Evolutionary conservation across 2,797 vertebrate genomes (phyloP).

Genomic region (Myiotriccus ornatus): DNA sequence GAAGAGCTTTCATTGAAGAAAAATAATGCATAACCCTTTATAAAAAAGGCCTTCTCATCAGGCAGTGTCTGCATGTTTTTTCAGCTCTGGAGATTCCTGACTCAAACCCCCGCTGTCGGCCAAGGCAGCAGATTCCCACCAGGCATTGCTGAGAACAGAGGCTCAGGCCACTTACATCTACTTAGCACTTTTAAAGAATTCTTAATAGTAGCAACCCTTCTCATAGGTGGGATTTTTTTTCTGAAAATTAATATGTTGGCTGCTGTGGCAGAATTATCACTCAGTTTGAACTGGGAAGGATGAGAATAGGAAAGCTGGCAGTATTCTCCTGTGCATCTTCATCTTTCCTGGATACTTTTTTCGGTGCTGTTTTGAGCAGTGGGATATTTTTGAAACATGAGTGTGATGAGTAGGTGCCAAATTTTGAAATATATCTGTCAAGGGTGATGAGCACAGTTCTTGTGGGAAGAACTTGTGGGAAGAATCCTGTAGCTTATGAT

Average conservation of each 20-base stretch:
- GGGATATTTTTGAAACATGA: slow-evolving; percentile 22
- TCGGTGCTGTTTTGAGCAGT: not conserved
- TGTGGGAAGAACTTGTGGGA: not conserved
- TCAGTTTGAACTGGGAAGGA: slow-evolving; percentile 19
- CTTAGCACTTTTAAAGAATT: not conserved
- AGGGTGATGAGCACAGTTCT: not conserved
- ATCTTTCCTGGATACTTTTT: not conserved
- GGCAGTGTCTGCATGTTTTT: not conserved
- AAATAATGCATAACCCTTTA: slow-evolving; percentile 17
- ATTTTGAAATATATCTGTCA: slow-evolving; percentile 14
- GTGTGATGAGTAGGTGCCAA: slow-evolving; percentile 1
- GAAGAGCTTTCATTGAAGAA: slow-evolving; percentile 30
- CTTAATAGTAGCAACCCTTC: slow-evolving; percentile 8
- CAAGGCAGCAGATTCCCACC: not conserved
- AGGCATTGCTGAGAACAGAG: slow-evolving; percentile 2
- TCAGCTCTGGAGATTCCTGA: slow-evolving; percentile 27
- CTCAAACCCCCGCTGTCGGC: not conserved
- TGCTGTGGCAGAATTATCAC: slow-evolving; percentile 8
- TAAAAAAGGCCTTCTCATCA: slow-evolving; percentile 22
- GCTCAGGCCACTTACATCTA: slow-evolving; percentile 4
- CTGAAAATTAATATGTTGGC: slow-evolving; percentile 34
- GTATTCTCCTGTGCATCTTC: slow-evolving; percentile 17
- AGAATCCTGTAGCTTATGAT: not conserved
- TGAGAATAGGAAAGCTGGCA: slow-evolving; percentile 18
- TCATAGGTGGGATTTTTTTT: slow-evolving; percentile 9